These are phyloP conservation scores for Echinometra lucunter DNA, from an alignment of 53 echinoderm and acorn worm species.

Conservation along the genomic window DNA sequence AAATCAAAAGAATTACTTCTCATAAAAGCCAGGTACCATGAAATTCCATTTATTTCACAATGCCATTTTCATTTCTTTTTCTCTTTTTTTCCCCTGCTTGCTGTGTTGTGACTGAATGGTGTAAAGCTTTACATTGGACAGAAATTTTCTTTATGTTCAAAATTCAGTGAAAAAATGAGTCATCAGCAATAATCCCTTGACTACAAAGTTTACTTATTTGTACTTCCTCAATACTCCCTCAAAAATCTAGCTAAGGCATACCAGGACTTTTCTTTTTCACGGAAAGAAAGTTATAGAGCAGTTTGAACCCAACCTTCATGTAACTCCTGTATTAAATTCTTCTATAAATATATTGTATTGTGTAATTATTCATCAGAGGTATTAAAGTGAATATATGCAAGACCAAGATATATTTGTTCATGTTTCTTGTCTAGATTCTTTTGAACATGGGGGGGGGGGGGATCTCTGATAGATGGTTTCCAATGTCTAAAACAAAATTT, in stretches of 20 bases:
- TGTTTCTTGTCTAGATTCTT: too few relatives aligned
- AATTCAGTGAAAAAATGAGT: not conserved
- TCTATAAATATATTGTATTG: too few relatives aligned
- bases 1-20: not conserved
- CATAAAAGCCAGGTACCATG: conserved; percentile 17
- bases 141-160: not conserved
- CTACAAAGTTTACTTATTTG: not conserved
- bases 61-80: not conserved
- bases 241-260: not conserved
- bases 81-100: not conserved
- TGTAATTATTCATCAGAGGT: too few relatives aligned
- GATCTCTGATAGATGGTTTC: too few relatives aligned
- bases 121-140: not conserved
- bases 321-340: too few relatives aligned
- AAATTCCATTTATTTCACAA: conserved; percentile 18
- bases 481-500: too few relatives aligned
- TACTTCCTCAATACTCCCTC: not conserved
- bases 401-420: too few relatives aligned
- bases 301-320: too few relatives aligned
- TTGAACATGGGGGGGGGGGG: too few relatives aligned
- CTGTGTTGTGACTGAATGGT: not conserved
- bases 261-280: not conserved
- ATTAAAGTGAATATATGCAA: too few relatives aligned
- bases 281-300: not conserved
- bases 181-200: not conserved